A percentile compares a stretch with the other conserved stretches of the same genome.
Conservation (phyloP, 1,140 invertebrate genomes). For the Polypedilum vanderplanki region DNA sequence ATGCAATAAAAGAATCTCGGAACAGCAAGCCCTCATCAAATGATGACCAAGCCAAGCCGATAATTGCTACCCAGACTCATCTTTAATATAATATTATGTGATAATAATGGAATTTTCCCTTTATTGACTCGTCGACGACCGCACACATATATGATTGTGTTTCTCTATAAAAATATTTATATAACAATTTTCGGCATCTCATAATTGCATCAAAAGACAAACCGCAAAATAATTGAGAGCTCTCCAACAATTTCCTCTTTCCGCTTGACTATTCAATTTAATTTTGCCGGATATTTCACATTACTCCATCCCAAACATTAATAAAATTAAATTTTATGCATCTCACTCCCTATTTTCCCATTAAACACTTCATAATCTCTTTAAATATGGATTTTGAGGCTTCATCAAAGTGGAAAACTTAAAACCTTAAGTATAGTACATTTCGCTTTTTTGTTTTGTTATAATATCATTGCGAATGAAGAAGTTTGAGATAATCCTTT, state of each 20-base stretch:
- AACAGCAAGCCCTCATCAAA: neutral
- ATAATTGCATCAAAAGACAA: neutral
- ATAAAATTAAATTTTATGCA: too few relatives aligned
- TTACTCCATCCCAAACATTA: too few relatives aligned
- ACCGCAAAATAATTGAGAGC: too few relatives aligned
- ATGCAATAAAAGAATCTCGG: neutral
- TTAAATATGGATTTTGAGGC: conserved; percentile 21
- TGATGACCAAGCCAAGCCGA: neutral
- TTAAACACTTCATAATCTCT: conserved; percentile 26
- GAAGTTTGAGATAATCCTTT: neutral
- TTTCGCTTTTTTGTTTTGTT: neutral
- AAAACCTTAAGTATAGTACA: neutral
- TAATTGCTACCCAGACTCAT: neutral
- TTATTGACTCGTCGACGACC: too few relatives aligned
- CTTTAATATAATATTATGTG: too few relatives aligned
- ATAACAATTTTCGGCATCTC: neutral
- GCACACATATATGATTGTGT: too few relatives aligned
- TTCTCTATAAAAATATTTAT: too few relatives aligned
- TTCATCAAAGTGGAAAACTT: conserved; percentile 10
- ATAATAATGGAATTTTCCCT: too few relatives aligned
- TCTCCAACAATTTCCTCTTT: too few relatives aligned
- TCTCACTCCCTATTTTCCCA: neutral
- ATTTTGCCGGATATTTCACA: too few relatives aligned
- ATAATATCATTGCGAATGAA: neutral
- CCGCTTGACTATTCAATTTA: too few relatives aligned